A percentile compares a stretch with the other conserved stretches of the same genome.
phyloP scores from a whole-genome alignment of 2,888 invertebrate species.

The Hemaris fuciformis region DNA sequence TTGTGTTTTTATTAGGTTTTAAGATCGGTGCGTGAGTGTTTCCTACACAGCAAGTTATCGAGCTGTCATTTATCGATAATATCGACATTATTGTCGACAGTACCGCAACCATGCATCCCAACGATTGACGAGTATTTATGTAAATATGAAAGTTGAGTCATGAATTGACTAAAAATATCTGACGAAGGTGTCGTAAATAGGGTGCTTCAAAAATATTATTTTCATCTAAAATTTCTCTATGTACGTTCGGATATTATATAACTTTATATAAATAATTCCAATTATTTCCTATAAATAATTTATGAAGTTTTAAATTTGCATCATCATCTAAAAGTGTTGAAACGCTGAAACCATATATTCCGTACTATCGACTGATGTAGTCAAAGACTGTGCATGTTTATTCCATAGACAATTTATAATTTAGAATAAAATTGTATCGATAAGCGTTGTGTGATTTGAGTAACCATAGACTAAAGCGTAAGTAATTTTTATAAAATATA shows the following conservation, averaged over 20 bases:
- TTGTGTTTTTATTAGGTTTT: slow-evolving; percentile 9
- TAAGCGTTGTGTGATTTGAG: slow-evolving; percentile 63
- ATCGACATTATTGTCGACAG: slow-evolving; percentile 21
- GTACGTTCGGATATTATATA: background rate
- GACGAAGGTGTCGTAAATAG: slow-evolving; percentile 3
- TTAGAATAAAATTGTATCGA: slow-evolving; percentile 38
- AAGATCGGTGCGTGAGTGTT: slow-evolving; percentile 3
- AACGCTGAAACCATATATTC: slow-evolving; percentile 26
- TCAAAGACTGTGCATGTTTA: slow-evolving; percentile 56
- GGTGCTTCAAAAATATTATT: slow-evolving; percentile 6
- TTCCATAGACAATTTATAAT: slow-evolving; percentile 48
- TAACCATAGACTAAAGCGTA: slow-evolving; percentile 47
- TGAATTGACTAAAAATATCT: background rate
- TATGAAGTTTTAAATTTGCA: slow-evolving; percentile 22
- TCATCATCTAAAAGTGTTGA: slow-evolving; percentile 13
- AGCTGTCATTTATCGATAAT: slow-evolving; percentile 16
- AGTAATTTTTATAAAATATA: slow-evolving; percentile 24
- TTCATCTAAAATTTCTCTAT: background rate
- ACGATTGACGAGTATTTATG: slow-evolving; percentile 7
- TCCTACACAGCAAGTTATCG: background rate
- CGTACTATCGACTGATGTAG: slow-evolving; percentile 46
- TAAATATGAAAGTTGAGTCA: slow-evolving; percentile 1
- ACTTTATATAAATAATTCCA: background rate
- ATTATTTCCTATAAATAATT: slow-evolving; percentile 22
- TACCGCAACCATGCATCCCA: background rate